Base-by-base conservation (phyloP, 2,888 invertebrate species). In the Drosophila niveifrons region DNA sequence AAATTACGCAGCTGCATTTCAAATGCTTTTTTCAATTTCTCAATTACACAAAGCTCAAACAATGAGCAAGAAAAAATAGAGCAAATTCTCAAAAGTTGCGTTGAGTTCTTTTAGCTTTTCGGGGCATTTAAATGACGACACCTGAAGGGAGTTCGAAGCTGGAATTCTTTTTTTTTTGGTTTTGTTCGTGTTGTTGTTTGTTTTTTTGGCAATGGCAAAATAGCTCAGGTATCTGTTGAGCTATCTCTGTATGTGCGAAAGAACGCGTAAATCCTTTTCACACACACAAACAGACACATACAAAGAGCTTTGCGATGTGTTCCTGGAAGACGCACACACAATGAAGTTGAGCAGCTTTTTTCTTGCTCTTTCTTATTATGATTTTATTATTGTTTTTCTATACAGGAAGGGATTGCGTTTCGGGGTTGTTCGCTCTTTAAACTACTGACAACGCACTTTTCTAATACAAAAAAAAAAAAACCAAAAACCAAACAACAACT, bases 221-320 rank as follows among this genome's bases (percentile, higher is more conserved):
- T 81, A 80, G 87, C 87, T 87, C 84, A 87, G 87, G 87, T 83
- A 87, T 87, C 84, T 77, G 75, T 72, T 65, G 70, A 75, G 77
- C 72, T 81, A 79, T 86, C 82, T 81, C 71, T 59, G 23, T 36
- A 82, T 81, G 81, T 81, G 81, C 75, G 76, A 81, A 77, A 74
- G 57, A 55, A 86, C 79, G 77, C 82, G 82, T 84, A 83, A 87
- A 82, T 83, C 83, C 83, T 87, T 83, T 87, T 75, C 71, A 85
- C 80, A 80, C 63, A 80, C 57, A 74, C 57, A 52, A 44, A 62
- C 59, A n/a, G n/a, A 70, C 57, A 73, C 34, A 44, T 53, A 52
- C 13, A 50, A 41, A 18, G 44, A 36, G 36, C 11, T 11, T 11
- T 36, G n/a, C 47, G 17, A 48, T 62, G 57, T 47, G 58, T 78